Evolutionary conservation across 2,888 invertebrate genomes (phyloP), one percentile per base, ranked within the genome.

Genomic region (Plebejus melissa): DNA sequence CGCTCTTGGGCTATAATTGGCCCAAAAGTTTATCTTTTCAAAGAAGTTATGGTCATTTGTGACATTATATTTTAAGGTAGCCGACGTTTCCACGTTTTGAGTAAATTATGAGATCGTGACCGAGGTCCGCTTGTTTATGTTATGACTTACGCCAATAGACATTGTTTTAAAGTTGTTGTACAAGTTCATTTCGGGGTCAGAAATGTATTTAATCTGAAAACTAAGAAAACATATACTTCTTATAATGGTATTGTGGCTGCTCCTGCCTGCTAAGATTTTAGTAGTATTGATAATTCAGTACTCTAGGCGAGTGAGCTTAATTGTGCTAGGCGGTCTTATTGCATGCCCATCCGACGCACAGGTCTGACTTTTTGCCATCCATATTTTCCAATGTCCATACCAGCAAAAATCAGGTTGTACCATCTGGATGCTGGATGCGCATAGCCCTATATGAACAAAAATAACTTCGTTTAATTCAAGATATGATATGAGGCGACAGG

Each of bases 1-100:
- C 89, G 90, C 89, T 86, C 81, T 82, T 81, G 85, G 80, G 80
- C 88, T 87, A 87, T 91, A 92, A 92, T 91, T 91, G 92, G 90
- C 81, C 82, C 80, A 85, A 87, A 86, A 86, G 82, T 88, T 91
- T 90, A 92, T 90, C 89, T 90, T 82, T 93, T 91, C 92, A 87
- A 83, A 86, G 92, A 92, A 93, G 81, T 86, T 86, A 87, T 88
- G 89, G 89, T 87, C 89, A 87, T 90, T 91, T 89, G 83, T 84
- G 86, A 85, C 82, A 82, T 82, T 81, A 83, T 85, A 85, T 84
- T 84, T 83, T 83, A 85, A 80, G 82, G 89, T 87, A 88, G 87
- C 88, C 78, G 65, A 71, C 75, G 75, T 74, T 76, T 78, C 72
- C 76, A 65, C 54, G 76, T 58, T 74, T 74, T 32, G 81, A 80